Base-by-base conservation (phyloP, 2,888 invertebrate species). In the Macropis europaea region DNA sequence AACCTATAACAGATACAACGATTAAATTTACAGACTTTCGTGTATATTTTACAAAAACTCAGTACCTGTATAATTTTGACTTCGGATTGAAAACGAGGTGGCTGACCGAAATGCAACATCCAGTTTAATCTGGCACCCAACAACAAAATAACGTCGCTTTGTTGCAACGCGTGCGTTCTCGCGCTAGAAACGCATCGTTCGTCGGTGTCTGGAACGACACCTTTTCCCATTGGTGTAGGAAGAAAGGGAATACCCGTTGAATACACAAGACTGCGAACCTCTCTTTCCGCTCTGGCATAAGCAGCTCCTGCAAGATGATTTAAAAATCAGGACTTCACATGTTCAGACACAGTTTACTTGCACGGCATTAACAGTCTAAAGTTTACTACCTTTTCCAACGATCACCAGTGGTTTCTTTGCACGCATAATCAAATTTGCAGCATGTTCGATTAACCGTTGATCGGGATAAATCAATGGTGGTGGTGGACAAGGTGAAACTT, bases 61-160 rank as follows among this genome's bases (percentile, higher is more conserved):
- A 32, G 19, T 76, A 94, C 96, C 92, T 97, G 98, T 82, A 99
- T 96, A 74, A 99, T 91, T 91, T 97, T 97, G 3, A 97, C 97
- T 86, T 95, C 92, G 0, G 93, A 92, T 15, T 94, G 93, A 90
- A 95, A 99, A 38, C 99, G 91, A 0, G 98, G 99, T 15, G 95
- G 91, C 60, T 95, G 94, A 1, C 99, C 99, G 91, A 99, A 99
- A 91, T 99, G 99, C 72, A 99, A 92, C 91, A 99, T 99, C 99
- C 99, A 99, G 91, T 99, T 99, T 15, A 99, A 92, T 36, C 99
- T 92, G 0, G 98, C 99, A 0, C 99, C 99, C 36, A 98, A 90
- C 52, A 98, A 90, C 2, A 99, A 84, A 2, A 99, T 92, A 0
- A 97, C 96, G 90, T 99, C 99, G 0, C 97, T 96, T 79, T 96